Evolutionary conservation across 2,113 vertebrate species (phyloP).

Genomic region (Zosterops japonicus): DNA sequence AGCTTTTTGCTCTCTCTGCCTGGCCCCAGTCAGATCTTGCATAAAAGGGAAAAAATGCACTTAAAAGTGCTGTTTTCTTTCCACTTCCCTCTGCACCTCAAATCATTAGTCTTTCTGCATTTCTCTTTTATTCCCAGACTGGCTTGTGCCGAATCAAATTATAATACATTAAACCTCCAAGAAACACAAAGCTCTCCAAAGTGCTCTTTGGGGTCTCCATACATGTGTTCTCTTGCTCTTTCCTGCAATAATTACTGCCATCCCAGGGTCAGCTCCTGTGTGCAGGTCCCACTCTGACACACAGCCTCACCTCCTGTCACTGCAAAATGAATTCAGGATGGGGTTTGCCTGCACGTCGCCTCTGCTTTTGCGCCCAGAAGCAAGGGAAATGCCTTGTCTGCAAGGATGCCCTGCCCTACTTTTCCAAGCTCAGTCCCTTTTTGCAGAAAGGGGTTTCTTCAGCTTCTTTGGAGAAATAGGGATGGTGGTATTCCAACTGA

Average conservation of each 20-base stretch:
- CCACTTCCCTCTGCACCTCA: constrained; percentile 22
- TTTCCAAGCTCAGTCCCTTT: not conserved
- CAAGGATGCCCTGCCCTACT: not conserved
- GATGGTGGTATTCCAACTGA: not conserved
- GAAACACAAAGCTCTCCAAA: constrained; percentile 67
- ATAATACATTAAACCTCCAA: constrained; percentile 68
- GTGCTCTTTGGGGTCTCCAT: constrained; percentile 40
- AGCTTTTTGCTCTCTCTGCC: constrained; percentile 52
- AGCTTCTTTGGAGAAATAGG: not conserved
- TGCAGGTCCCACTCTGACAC: not conserved
- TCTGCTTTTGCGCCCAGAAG: not conserved
- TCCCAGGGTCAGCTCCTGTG: not conserved
- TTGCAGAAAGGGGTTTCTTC: not conserved
- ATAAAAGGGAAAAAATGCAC: constrained; percentile 43
- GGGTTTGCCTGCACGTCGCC: fast-evolving
- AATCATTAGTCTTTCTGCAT: constrained; percentile 66
- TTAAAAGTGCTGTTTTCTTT: constrained; percentile 58
- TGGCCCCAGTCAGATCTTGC: constrained; percentile 49
- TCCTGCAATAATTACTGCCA: constrained; percentile 21
- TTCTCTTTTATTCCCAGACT: constrained; percentile 68
- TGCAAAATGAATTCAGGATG: not conserved
- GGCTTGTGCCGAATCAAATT: constrained; percentile 66
- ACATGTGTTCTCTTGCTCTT: not conserved
- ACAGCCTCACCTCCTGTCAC: not conserved
- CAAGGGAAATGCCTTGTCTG: not conserved